These are phyloP conservation scores for Drosophila melanica DNA, from an alignment of 1,140 invertebrate genomes.

Conservation along the genomic window DNA sequence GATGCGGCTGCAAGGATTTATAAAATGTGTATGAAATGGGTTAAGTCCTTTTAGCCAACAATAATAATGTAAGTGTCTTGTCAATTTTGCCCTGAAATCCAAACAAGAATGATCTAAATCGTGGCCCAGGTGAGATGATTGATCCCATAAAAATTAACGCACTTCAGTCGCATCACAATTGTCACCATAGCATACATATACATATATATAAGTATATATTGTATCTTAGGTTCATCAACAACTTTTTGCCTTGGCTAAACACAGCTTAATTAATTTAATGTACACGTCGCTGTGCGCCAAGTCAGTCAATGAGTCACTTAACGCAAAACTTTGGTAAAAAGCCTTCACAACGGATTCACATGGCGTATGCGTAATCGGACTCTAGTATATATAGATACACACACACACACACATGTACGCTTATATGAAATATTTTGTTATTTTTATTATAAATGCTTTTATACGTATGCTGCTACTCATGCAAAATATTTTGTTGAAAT, in stretches of 20 bases:
- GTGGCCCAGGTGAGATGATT: conserved; percentile 33
- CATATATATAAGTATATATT: neutral
- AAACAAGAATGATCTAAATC: too few species aligned
- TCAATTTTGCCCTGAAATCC: neutral
- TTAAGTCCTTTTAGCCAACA: conserved; percentile 12
- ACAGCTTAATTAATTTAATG: conserved; percentile 55
- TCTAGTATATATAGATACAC: conserved; percentile 43
- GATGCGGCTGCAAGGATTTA: conserved; percentile 25
- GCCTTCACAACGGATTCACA: conserved; percentile 37
- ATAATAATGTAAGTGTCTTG: neutral
- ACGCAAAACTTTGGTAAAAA: conserved; percentile 65
- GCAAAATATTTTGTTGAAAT: conserved; percentile 75
- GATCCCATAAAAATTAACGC: conserved; percentile 1
- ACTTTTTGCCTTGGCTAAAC: conserved; percentile 26
- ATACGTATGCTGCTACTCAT: conserved; percentile 57
- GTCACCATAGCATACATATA: neutral
- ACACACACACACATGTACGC: neutral
- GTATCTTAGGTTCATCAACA: conserved; percentile 42
- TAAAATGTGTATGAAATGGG: conserved; percentile 34
- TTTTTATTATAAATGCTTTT: conserved; percentile 73
- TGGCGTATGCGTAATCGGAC: conserved; percentile 65
- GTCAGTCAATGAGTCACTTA: conserved; percentile 77
- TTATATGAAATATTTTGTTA: conserved; percentile 43
- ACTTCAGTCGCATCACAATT: conserved; percentile 7
- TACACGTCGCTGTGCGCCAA: conserved; percentile 43